A percentile compares a stretch with the other conserved stretches of the same genome.
These are phyloP conservation scores for Acrocephalus kingi DNA, from an alignment of 2,113 vertebrate species.

Conservation along the genomic window DNA sequence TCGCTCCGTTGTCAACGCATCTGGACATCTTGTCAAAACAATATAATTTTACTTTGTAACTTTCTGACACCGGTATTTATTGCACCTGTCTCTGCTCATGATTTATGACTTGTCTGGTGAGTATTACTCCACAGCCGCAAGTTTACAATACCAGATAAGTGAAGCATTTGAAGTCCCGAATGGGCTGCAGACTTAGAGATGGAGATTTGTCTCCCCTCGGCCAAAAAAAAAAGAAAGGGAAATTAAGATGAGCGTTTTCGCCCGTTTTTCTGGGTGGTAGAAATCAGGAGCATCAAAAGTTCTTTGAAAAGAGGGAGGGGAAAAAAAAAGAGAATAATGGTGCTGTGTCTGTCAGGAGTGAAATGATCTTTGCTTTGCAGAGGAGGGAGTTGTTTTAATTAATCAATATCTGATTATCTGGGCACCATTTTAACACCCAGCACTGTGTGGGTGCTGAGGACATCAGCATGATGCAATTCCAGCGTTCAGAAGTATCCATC, in stretches of 20 bases:
- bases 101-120: conserved; percentile 90
- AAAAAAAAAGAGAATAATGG: background rate
- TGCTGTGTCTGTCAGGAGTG: background rate
- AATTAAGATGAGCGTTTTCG: conserved; percentile 46
- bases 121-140: conserved; percentile 79
- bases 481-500: background rate
- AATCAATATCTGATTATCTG: background rate
- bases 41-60: conserved; percentile 82
- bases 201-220: conserved; percentile 49
- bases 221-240: background rate
- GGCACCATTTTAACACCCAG: background rate
- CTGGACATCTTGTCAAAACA: conserved; percentile 90
- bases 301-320: background rate
- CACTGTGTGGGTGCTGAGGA: too few relatives aligned
- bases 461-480: rapidly evolving
- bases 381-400: background rate
- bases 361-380: background rate
- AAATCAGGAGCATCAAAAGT: background rate
- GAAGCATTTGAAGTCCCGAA: conserved; percentile 77
- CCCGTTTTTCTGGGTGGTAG: background rate
- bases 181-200: conserved; percentile 57
- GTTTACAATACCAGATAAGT: conserved; percentile 85
- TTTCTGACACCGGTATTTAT: conserved; percentile 84
- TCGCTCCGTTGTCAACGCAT: conserved; percentile 75
- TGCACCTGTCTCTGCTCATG: conserved; percentile 85